Base-by-base conservation (phyloP, 2,113 vertebrate genomes). In the Recurvirostra avosetta region DNA sequence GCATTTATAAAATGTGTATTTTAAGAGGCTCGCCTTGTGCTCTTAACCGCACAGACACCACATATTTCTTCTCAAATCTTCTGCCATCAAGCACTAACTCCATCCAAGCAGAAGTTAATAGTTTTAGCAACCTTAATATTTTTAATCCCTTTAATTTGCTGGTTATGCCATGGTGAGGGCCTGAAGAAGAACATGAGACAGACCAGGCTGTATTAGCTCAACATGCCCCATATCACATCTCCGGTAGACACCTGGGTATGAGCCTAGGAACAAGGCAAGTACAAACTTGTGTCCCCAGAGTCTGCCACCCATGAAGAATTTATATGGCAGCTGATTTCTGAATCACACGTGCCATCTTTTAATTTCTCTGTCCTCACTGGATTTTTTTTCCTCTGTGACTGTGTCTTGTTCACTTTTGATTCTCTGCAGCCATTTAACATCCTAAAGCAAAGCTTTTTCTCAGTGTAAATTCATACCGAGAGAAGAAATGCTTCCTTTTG, bases 151-250 rank as follows among this genome's bases (percentile, higher is more conserved):
- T 63, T 63, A 4, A 34, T 67, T 89, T 62, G 11, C 47, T 61
- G n/a, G 12, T 41, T 66, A 18, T 75, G 29, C 15, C 36, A 65
- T 0, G 1, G 55, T 0, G 2, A 52, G 9, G 22, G 13, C 36
- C 43, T 71, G 34, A 49, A 71, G 43, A 21, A 63, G 45, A 25
- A 32, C 30, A 21, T 47, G 43, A 49, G 65, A 16, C 38, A 79
- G 52, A 7, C 36, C 26, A 34, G 43, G 20, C 56, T 75, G 30
- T 8, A 11, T 38, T 38, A 62, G 26, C 23, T 49, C 36, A 72
- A 29, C 16, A 0, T 11, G 11, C 5, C 15, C 22, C 18, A 30
- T 41, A 16, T 11, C 13, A 7, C n/a, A 27, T 29, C 49, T 58
- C 27, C 38, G 49, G 32, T 0, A 61, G 30, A 40, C 8, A 36